phyloP scores from a whole-genome alignment of 2,113 vertebrate genomes.

The Seriola rivoliana region DNA sequence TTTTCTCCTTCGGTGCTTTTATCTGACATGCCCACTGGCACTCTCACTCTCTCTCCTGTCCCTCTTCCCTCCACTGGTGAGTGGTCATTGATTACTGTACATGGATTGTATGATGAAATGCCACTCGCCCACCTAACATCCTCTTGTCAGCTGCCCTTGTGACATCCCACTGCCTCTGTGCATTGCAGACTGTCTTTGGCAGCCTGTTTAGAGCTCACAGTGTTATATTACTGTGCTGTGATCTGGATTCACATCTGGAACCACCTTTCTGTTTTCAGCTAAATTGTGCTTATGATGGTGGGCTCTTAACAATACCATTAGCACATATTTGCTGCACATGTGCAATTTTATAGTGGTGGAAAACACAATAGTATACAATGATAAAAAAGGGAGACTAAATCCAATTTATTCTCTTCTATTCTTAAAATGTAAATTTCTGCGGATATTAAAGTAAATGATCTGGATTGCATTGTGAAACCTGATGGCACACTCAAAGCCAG shows the following conservation, averaged over 20 bases:
- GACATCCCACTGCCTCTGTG: constrained; percentile 55
- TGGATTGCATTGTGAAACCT: constrained; percentile 55
- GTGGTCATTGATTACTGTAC: constrained; percentile 75
- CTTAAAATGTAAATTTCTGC: constrained; percentile 34
- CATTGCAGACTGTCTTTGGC: constrained; percentile 34
- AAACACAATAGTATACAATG: constrained; percentile 25
- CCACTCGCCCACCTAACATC: constrained; percentile 72
- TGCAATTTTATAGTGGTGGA: background rate
- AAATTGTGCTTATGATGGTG: background rate
- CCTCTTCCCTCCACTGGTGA: constrained; percentile 54
- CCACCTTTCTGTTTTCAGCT: constrained; percentile 8
- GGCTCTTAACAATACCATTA: background rate
- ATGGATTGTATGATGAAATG: constrained; percentile 75
- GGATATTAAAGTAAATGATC: constrained; percentile 64
- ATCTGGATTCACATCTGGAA: constrained; percentile 7
- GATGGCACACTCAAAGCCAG: constrained; percentile 53
- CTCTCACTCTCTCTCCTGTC: constrained; percentile 48
- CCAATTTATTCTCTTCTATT: constrained; percentile 32
- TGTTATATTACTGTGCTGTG: constrained; percentile 4
- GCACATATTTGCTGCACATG: constrained; percentile 26
- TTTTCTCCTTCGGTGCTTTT: constrained; percentile 68
- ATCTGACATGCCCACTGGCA: constrained; percentile 64
- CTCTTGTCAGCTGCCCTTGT: constrained; percentile 67
- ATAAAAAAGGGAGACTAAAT: constrained; percentile 35
- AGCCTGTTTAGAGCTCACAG: constrained; percentile 16